Percentiles rank a stretch among this genome's conserved stretches.
Evolutionary conservation across 2,113 vertebrate species (phyloP).

Genomic region (Rhombomys opimus): DNA sequence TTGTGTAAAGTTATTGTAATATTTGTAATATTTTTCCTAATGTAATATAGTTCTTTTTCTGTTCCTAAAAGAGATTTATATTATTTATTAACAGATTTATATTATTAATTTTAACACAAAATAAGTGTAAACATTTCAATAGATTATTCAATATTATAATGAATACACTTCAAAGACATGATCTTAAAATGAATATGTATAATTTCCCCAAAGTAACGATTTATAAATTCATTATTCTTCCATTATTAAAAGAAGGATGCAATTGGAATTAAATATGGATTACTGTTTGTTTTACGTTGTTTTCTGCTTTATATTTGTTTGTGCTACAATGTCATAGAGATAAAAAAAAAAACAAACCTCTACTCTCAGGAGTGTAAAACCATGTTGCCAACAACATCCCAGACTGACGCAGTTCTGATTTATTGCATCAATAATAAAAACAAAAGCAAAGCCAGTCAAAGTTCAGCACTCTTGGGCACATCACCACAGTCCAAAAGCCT

Average conservation of each 20-base stretch:
- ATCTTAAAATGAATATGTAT: conserved; percentile 30
- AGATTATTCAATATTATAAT: background rate
- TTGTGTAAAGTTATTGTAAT: background rate
- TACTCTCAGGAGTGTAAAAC: background rate
- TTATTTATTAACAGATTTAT: background rate
- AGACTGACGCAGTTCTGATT: conserved; percentile 55
- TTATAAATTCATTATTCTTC: background rate
- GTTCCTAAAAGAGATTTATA: background rate
- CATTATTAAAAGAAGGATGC: background rate
- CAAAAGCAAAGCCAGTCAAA: conserved; percentile 33
- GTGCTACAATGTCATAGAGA: background rate
- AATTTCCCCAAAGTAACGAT: background rate
- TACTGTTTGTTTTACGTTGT: background rate
- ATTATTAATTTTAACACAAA: conserved; percentile 28
- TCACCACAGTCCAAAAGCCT: background rate
- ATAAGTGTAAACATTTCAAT: conserved; percentile 14
- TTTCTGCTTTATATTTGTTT: conserved; percentile 31
- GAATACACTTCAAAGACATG: background rate
- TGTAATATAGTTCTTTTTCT: background rate
- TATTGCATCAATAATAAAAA: conserved; percentile 41
- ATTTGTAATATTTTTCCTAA: background rate
- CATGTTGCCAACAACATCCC: conserved; percentile 33
- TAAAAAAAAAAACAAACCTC: background rate
- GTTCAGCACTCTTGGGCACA: conserved; percentile 4
- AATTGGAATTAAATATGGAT: background rate